Percentiles rank a stretch among this genome's conserved stretches.
Evolutionary conservation across 2,113 vertebrate genomes (phyloP).

Genomic region (Ochotona princeps): DNA sequence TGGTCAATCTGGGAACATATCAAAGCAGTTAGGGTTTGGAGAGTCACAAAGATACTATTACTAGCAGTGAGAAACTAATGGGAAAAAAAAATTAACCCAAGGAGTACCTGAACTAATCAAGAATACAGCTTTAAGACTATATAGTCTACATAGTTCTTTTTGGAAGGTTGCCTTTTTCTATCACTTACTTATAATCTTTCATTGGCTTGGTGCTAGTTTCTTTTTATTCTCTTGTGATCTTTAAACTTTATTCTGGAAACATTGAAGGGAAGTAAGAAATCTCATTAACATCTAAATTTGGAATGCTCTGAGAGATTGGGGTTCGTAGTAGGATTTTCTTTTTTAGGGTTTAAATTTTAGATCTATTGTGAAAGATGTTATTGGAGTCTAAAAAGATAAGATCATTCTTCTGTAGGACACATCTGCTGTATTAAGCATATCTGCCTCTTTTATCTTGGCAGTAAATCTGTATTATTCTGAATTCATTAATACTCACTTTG

Average conservation of each 20-base stretch:
- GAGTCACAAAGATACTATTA: not conserved
- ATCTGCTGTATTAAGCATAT: not conserved
- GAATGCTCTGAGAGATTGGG: not conserved
- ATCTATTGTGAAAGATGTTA: not conserved
- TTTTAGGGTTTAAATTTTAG: not conserved
- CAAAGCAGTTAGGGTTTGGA: not conserved
- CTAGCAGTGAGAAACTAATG: not conserved
- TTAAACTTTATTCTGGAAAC: not conserved
- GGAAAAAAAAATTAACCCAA: not conserved
- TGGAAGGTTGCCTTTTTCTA: fast-evolving
- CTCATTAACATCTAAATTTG: not conserved
- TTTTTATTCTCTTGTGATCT: not conserved
- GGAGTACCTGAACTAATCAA: fast-evolving
- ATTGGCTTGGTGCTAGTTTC: not conserved
- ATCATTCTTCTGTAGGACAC: fast-evolving
- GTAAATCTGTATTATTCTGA: not conserved
- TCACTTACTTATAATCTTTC: not conserved
- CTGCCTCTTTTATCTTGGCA: not conserved
- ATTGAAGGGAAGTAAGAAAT: not conserved
- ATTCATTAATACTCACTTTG: not conserved
- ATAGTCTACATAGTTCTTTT: not conserved
- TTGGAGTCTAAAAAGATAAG: not conserved
- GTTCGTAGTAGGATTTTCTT: not conserved
- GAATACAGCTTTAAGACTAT: not conserved
- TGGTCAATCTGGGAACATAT: fast-evolving